Evolutionary conservation across 2,797 vertebrate genomes (phyloP), one percentile per base, ranked within the genome.

Genomic region (Denticeps clupeoides): DNA sequence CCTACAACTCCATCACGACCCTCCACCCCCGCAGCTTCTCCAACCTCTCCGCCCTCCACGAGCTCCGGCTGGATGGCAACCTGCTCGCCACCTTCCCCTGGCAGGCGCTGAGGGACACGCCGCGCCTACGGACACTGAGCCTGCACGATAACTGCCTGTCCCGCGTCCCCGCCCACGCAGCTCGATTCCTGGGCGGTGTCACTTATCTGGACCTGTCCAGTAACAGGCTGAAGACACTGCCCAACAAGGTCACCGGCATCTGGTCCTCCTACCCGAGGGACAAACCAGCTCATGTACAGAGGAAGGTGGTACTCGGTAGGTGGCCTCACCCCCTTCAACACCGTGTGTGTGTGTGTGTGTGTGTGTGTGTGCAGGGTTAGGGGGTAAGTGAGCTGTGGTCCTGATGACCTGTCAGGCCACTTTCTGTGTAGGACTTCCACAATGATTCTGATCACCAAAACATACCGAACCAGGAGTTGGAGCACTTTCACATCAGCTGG

Each of bases 121-220:
- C 90, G 35, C 77, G 47, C 3, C 83, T 97, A 4, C 80, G 83
- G 56, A 92, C 81, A 2, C 75, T 95, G 41, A 86, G 88, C 51
- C 77, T 96, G 27, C 87, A 90, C 69, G 93, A 93, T 69, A 96
- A 97, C 64, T 85, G 79, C 23, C 23, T 97, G 62, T 75, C 80
- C 58, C 82, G 64, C 33, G 77, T 97, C 60, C 86, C 91, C 0
- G 73, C 75, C 0, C 87, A 89, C 0, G 87, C 86, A 0, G 77
- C 80, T 16, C 74, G 73, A 10, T 91, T 84, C 53, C 75, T 96
- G 38, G 75, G 62, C 50, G 90, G 89, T 62, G 80, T 96, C 51
- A 82, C 87, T 47, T 93, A 87, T 59, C 74, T 97, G 22, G 92
- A 97, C 56, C 60, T 97, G 26, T 97, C 93, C 46, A 93, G 93